Evolutionary conservation across 2,113 vertebrate genomes (phyloP), one percentile per base, ranked within the genome.

Genomic region (Chamaetylas fuelleborni): DNA sequence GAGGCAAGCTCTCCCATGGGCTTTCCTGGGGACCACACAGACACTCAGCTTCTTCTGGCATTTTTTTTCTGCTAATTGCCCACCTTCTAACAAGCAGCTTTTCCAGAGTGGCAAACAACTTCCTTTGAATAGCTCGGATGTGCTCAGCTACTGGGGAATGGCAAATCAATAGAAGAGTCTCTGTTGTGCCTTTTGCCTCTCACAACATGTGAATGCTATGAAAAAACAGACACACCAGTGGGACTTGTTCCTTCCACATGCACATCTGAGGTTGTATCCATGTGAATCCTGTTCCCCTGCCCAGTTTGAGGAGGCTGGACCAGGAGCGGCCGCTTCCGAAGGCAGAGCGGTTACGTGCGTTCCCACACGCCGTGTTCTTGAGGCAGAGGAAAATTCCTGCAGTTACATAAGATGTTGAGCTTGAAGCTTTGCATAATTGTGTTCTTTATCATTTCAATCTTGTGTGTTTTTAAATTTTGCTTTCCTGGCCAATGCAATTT

Each of bases 1-100:
- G 34, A 88, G 79, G 72, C 82, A 74, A 38, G 50, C 47, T 86
- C 53, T 95, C 92, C 88, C 88, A 14, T 88, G 90, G 90, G 54
- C 85, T 88, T 88, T 91, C 34, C 67, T 77, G 77, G 69, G 79
- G 95, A 95, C 90, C 96, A 96, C 96, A 96, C 95, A 96, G 56
- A 36, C 87, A 66, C 78, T 54, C 58, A 34, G 33, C 86, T 86
- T 57, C 47, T 42, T 62, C 24, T 58, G 50, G 64, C 38, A 33
- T 70, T 70, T 94, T 81, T 81, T 90, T 74, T 28, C 76, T 90
- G 72, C 67, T 96, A 96, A 96, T 95, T 97, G 77, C 86, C 79
- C 56, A 23, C 86, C 90, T 90, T 88, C 67, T 88, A 88, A 90
- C 33, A 54, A 82, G 82, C 64, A 86, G 56, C 67, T 92, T 88